Conservation (phyloP, 2,113 vertebrate species). For the Psettodes erumei region DNA sequence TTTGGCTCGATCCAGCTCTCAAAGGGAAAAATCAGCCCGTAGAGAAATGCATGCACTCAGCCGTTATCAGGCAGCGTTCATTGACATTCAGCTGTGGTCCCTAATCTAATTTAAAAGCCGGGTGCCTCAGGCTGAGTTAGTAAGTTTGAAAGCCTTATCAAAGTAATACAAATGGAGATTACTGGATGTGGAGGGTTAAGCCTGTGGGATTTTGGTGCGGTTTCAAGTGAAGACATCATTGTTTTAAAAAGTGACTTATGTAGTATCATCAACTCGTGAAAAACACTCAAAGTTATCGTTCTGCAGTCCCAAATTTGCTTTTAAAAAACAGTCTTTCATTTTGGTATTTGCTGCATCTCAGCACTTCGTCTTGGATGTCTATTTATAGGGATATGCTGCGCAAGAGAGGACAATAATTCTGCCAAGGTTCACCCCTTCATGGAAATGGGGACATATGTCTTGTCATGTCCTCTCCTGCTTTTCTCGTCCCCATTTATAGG, state of each 20-base stretch:
- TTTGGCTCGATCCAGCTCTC: conserved; percentile 34
- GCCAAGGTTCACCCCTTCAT: conserved; percentile 51
- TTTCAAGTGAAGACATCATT: conserved; percentile 34
- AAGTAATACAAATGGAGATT: conserved; percentile 55
- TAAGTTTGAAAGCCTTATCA: conserved; percentile 60
- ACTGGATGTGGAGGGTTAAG: conserved; percentile 16
- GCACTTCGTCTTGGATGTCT: background rate
- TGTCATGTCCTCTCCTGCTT: conserved; percentile 57
- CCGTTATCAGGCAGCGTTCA: conserved; percentile 41
- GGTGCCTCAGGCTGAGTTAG: conserved; percentile 56
- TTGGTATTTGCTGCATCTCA: conserved; percentile 3
- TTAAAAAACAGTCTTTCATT: background rate
- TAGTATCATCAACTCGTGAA: background rate
- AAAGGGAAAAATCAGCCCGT: conserved; percentile 29
- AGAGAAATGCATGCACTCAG: conserved; percentile 34
- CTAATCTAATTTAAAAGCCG: conserved; percentile 63
- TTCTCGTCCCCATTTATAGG: conserved; percentile 64
- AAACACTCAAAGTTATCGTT: background rate
- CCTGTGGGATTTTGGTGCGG: background rate
- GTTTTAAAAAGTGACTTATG: conserved; percentile 9
- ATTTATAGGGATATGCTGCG: conserved; percentile 46
- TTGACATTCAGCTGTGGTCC: conserved; percentile 54
- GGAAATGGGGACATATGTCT: conserved; percentile 69
- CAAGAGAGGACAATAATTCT: conserved; percentile 49
- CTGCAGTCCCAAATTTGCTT: conserved; percentile 9